Base-by-base conservation (phyloP, 2,888 invertebrate species). In the Altica lythri region DNA sequence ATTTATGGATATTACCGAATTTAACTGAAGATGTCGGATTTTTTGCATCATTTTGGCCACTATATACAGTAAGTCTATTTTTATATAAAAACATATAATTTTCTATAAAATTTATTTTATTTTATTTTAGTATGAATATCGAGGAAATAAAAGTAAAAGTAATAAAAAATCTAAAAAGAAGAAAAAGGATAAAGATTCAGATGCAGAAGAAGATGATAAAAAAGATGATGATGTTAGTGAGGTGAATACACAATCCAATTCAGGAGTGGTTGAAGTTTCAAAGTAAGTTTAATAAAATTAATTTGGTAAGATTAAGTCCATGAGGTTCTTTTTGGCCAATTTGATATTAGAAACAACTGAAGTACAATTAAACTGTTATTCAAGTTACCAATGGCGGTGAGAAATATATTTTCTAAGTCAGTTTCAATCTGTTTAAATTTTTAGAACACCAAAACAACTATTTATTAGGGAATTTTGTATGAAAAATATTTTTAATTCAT, bases 1-100 rank as follows among this genome's bases (percentile, higher is more conserved):
- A 97, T 73, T 83, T 99, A 62, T 99, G 99, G 98, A 83, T 99
- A 61, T 83, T 99, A 68, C 99, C 99, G n/a, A 99, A 99, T 79
- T 81, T 99, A 34, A 96, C 96, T 0, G 99, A 98, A 77, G 99
- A 99, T 73, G 98, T 98, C 18, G 97, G 99, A 46, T 95, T 99
- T 82, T 89, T 98, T 64, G 97, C 97, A 4, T 98, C 97, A 0
- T 99, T 99, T 80, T 94, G 95, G 90, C 99, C 99, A 2, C 80
- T 96, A 0, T 67, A 67, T 52, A 64, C 59, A 14, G 59, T 62
- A 48, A 58, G 51, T 38, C 17, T 12, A 25, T n/a, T n/a, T n/a
- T n/a, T 13, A 32, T 45, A n/a, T 14, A 51, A 18, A 27, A 17
- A 22, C 4, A 13, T 6, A 3, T n/a, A 22, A 22, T 2, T 5